These are phyloP conservation scores for Melitaea athalia DNA, from an alignment of 2,888 invertebrate species.

Conservation along the genomic window DNA sequence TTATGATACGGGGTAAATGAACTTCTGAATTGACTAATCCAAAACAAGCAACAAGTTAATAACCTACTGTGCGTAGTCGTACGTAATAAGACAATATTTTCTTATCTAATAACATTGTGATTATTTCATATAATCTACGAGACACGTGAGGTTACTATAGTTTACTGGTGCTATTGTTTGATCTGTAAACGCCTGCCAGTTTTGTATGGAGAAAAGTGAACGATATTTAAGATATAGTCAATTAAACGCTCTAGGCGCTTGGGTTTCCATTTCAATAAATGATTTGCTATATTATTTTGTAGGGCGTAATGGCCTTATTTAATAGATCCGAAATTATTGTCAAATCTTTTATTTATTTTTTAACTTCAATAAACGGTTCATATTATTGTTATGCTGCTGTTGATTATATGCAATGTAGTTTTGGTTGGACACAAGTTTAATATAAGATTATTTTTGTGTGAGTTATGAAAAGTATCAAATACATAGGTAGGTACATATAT, in stretches of 20 bases:
- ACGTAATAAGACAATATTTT: not conserved
- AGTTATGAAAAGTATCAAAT: too few relatives aligned
- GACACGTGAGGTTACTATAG: slow-evolving; percentile 14
- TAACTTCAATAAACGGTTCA: too few relatives aligned
- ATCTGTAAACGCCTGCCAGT: slow-evolving; percentile 12
- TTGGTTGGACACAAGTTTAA: too few relatives aligned
- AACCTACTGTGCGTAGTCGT: not conserved
- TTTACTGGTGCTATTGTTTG: not conserved
- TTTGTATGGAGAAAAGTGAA: slow-evolving; percentile 3
- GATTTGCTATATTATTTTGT: not conserved
- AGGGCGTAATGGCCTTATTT: not conserved
- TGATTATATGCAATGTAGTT: too few relatives aligned
- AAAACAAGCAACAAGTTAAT: not conserved
- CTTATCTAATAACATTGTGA: not conserved
- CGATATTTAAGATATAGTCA: not conserved
- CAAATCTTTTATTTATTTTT: too few relatives aligned
- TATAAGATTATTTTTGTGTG: too few relatives aligned
- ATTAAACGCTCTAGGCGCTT: slow-evolving; percentile 1
- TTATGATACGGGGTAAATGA: not conserved
- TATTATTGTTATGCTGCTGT: too few relatives aligned
- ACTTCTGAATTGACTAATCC: not conserved
- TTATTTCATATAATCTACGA: not conserved
- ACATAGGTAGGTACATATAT: too few relatives aligned
- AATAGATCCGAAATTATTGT: too few relatives aligned
- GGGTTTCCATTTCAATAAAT: not conserved